Evolutionary conservation across 1,140 invertebrate genomes (phyloP).

Genomic region (Laupala kohalensis): DNA sequence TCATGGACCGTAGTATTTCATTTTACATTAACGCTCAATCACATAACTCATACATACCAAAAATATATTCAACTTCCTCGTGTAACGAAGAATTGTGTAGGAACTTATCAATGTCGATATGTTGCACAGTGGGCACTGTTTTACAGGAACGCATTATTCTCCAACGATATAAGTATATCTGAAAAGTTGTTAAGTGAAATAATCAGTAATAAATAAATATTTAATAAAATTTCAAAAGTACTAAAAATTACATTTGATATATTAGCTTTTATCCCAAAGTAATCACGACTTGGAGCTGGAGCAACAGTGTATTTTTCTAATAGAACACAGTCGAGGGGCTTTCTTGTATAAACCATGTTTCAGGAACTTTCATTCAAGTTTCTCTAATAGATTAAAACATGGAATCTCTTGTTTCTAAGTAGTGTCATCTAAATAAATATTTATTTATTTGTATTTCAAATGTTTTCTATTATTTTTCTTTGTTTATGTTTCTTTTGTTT

Average conservation of each 20-base stretch:
- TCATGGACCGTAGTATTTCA: no score
- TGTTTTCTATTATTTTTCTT: neutral
- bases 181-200: neutral
- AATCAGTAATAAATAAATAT: no score
- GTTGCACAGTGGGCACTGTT: neutral
- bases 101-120: neutral
- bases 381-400: no score
- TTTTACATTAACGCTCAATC: neutral
- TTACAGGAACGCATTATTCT: neutral
- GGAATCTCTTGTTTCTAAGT: no score
- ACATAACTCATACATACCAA: neutral
- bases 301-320: conserved; percentile 30
- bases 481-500: neutral
- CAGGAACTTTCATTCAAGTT: no score
- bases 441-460: neutral
- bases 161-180: neutral
- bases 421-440: no score
- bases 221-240: no score
- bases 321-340: neutral
- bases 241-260: neutral
- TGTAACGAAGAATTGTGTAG: neutral
- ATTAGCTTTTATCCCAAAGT: conserved; percentile 25
- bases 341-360: no score
- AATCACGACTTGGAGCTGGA: conserved; percentile 32
- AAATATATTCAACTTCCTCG: neutral